Base-by-base conservation (phyloP, 2,113 vertebrate species). In the Turnix velox region DNA sequence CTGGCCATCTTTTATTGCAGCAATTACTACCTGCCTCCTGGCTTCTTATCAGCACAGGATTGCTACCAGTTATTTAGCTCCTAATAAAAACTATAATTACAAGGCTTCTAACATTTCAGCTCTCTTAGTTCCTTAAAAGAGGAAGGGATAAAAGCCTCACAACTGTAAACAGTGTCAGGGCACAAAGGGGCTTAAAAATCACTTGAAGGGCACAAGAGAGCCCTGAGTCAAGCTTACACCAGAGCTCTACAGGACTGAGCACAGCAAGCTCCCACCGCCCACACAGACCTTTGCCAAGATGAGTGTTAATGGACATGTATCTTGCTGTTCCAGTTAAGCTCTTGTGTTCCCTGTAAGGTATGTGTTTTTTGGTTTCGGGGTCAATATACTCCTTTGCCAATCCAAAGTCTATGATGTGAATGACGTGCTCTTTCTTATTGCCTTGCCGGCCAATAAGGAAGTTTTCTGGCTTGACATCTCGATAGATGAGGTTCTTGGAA, bases 391-490 rank as follows among this genome's bases (percentile, higher is more conserved):
- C 99, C 98, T 99, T 99, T 46, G 99, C 99, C 97, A 99, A 79
- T 93, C 99, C 99, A 98, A 99, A 99, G 98, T 99, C 99, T 95
- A 99, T 99, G 96, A 99, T 99, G 98, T 99, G 99, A 92, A 99
- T 99, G 76, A 99, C 97, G 85, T 99, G 98, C 76, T 99, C 99
- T 96, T 99, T 99, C 96, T 99, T 99, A 84, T 98, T 99, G 96
- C 99, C 99, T 98, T 99, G 99, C 81, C 99, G 98, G 58, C 99
- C 99, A 24, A 99, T 99, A 78, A 99, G 98, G 97, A 99, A 99
- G 92, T 99, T 99, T 95, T 99, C 99, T 23, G 99, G 99, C 97
- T 99, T 99, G 67, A 99, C 99, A 55, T 99, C 99, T 92, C 99
- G 97, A 97, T 99, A 99, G 97, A 99, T 99, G 94, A 99, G 99